Evolutionary conservation across 2,888 invertebrate genomes (phyloP), one percentile per base, ranked within the genome.

Genomic region (Steinernema hermaphroditum): DNA sequence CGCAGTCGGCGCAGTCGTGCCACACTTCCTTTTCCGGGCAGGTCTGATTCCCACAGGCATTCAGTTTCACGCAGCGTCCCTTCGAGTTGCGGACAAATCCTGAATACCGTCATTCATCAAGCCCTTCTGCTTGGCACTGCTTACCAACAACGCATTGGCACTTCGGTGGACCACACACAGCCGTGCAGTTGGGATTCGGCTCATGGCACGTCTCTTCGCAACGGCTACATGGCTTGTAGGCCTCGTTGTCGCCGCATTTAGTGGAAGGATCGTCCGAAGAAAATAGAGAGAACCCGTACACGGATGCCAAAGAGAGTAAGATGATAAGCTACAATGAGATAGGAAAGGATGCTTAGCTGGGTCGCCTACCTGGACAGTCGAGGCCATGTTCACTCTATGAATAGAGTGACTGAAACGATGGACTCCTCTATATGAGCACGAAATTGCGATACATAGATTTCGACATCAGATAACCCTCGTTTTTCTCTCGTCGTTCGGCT

Each of bases 81-180:
- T 54, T 12, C 6, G 2, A 8, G 54, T 54, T 54, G 22, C 54
- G 22, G n/a, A 54, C 54, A 27, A 27, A 54, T 2, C 54, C 54
- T 54, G 54, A 27, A 54, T n/a, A 37, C 4, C 12, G 37, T 8
- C 37, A 37, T 37, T 12, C 4, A 37, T 54, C 6, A 24, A 14
- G 27, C 54, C 12, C 6, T 4, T 37, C 6, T 12, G 6, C 12
- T 37, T 37, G 12, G 37, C 37, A 19, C 12, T 2, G 2, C 54
- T 54, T 54, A 54, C 54, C 54, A 54, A 54, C 54, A 16, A 54
- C 54, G 27, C 54, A 54, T 16, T 54, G 54, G 19, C 54, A 54
- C 27, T 54, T 54, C 4, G 54, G 24, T 2, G 54, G 54, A 19
- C 54, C 54, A 27, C 54, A 54, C 9, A 22, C 27, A 22, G 54